Evolutionary conservation across 2,888 invertebrate species (phyloP).

Genomic region (Corbicula japonica): DNA sequence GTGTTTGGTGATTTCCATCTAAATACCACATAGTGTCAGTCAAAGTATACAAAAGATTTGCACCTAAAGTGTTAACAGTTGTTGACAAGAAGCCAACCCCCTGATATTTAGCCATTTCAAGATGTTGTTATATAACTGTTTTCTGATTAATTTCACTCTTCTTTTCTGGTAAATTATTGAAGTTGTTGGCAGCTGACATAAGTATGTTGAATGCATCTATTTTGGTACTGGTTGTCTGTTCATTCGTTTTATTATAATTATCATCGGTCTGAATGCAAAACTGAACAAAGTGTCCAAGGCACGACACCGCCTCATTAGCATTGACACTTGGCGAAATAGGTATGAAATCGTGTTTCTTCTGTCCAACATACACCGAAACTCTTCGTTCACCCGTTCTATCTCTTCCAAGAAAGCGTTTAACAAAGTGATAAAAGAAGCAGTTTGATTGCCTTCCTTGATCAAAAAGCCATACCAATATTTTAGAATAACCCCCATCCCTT

Average conservation of each 20-base stretch:
- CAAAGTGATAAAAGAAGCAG: too few relatives aligned
- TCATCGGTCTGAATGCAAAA: not conserved
- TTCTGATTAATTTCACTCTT: not conserved
- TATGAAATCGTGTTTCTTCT: not conserved
- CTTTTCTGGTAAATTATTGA: not conserved
- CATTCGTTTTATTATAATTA: not conserved
- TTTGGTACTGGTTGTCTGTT: too few relatives aligned
- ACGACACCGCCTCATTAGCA: not conserved
- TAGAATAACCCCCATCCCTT: too few relatives aligned
- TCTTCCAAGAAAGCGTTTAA: too few relatives aligned
- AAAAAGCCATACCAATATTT: too few relatives aligned
- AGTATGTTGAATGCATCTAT: not conserved
- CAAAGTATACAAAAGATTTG: not conserved
- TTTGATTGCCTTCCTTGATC: too few relatives aligned
- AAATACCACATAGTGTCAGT: not conserved
- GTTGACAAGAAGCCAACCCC: not conserved
- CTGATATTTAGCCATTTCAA: not conserved
- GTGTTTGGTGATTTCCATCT: conserved; percentile 7
- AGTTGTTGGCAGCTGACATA: not conserved
- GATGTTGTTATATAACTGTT: not conserved
- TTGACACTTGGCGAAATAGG: conserved; percentile 1
- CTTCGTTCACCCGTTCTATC: too few relatives aligned
- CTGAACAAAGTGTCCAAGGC: conserved; percentile 2
- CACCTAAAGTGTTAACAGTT: not conserved
- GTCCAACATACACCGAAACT: not conserved